Percentiles rank a stretch among this genome's conserved stretches.
These are phyloP conservation scores for Mungos mungo DNA, from an alignment of 2,113 vertebrate species.

Conservation along the genomic window DNA sequence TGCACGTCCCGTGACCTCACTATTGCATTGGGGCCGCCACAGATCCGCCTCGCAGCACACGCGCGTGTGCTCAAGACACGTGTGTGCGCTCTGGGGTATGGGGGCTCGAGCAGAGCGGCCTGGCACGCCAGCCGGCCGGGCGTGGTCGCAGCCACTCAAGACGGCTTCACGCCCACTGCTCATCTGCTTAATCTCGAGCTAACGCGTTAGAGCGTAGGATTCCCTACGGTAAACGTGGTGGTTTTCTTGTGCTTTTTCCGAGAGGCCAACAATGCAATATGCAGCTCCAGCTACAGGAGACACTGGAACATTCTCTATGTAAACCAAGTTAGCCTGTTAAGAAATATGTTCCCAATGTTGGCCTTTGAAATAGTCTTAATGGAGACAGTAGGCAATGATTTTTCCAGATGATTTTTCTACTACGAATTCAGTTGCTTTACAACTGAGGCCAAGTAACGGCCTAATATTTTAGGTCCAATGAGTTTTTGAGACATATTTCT, in stretches of 20 bases:
- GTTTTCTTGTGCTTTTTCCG: conserved; percentile 64
- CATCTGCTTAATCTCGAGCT: neutral
- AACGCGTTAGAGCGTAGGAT: conserved; percentile 21
- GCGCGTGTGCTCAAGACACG: too few species aligned
- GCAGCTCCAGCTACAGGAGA: conserved; percentile 80
- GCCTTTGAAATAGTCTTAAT: conserved; percentile 56
- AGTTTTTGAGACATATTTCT: conserved; percentile 87
- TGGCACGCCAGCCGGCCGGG: conserved; percentile 51
- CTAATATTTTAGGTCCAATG: conserved; percentile 74
- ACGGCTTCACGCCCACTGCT: neutral
- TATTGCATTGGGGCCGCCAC: conserved; percentile 84
- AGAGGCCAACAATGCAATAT: conserved; percentile 85
- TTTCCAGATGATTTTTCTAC: conserved; percentile 31
- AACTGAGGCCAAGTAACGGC: conserved; percentile 40
- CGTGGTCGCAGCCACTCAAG: conserved; percentile 53
- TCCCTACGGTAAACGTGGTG: neutral
- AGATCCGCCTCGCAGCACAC: neutral
- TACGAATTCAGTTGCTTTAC: conserved; percentile 38
- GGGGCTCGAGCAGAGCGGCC: neutral
- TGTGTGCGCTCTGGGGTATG: neutral
- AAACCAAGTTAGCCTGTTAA: conserved; percentile 81
- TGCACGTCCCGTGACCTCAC: conserved; percentile 70
- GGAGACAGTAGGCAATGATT: neutral
- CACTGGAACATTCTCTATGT: conserved; percentile 75
- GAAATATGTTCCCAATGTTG: conserved; percentile 86